Base-by-base conservation (phyloP, 2,797 vertebrate species). In the Galagoides demidoff region DNA sequence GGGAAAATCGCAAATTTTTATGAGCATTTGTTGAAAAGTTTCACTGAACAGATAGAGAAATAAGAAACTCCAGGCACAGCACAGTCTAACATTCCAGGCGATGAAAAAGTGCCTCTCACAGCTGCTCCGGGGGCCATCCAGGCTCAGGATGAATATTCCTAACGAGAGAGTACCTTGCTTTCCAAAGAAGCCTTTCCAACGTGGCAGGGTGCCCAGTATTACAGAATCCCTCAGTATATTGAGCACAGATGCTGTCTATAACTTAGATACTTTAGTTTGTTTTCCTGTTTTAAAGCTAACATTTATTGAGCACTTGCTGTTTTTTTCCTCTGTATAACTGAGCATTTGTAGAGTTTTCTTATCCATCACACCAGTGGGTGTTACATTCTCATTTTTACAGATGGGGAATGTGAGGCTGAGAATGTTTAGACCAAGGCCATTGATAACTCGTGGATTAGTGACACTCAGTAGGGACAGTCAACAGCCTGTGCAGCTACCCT, bases 401-500 rank as follows among this genome's bases (percentile, higher is more conserved):
- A 34, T 25, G 39, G 22, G 3, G 5, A 91, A 22, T 29, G 3
- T 59, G 57, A 92, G 31, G 34, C 2, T 64, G 76, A 73, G 77
- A 10, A 74, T 55, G 16, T n/a, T 45, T 66, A 34, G 85, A 55
- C 4, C 7, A 7, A 29, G 34, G 2, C 6, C 34, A 5, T 27
- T 43, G n/a, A 17, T 19, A 84, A 13, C 16, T 90, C 34, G 0
- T 17, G 10, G 13, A 11, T 87, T 64, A 34, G 5, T n/a, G 12
- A 45, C 19, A 25, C 1, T 7, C 11, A 16, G 5, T 61, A 16
- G 29, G n/a, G 29, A 27, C 31, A 23, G 16, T 34, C 17, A 27
- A 0, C 5, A 25, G 34, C 27, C 10, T 22, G 0, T 0, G 0
- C 2, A 57, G 7, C 3, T 37, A 11, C 4, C 7, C 13, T 5